Percentiles rank a stretch among this genome's conserved stretches.
These are phyloP conservation scores for Synergus umbraculus DNA, from an alignment of 2,888 invertebrate species.

Conservation along the genomic window DNA sequence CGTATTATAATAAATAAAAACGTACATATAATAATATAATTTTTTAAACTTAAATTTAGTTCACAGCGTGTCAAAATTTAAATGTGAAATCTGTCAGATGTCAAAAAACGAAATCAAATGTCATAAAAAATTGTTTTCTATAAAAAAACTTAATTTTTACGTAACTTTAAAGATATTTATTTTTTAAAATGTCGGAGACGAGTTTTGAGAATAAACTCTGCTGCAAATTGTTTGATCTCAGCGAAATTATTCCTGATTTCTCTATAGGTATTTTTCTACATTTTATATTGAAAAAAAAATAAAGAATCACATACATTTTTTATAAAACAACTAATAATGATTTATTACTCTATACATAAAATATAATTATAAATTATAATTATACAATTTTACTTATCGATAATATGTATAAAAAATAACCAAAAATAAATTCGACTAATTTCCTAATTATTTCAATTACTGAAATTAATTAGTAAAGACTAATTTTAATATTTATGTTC, in stretches of 20 bases:
- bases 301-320: not conserved
- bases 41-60: no score
- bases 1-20: no score
- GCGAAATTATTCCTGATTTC: not conserved
- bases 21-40: no score
- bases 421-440: not conserved
- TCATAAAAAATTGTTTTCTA: no score
- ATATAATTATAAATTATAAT: slow-evolving; percentile 17
- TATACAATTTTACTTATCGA: not conserved
- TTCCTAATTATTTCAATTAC: not conserved
- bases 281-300: not conserved
- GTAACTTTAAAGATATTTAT: no score
- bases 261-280: not conserved
- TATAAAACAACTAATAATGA: slow-evolving; percentile 24
- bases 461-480: not conserved
- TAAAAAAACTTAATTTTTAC: no score
- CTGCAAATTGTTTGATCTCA: slow-evolving; percentile 18
- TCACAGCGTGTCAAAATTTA: no score
- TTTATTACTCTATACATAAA: slow-evolving; percentile 14
- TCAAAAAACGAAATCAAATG: no score
- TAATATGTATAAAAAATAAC: not conserved
- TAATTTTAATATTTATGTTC: not conserved
- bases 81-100: no score
- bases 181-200: not conserved
- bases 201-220: slow-evolving; percentile 41